Conservation (phyloP, 2,888 invertebrate genomes). For the Melitaea athalia region DNA sequence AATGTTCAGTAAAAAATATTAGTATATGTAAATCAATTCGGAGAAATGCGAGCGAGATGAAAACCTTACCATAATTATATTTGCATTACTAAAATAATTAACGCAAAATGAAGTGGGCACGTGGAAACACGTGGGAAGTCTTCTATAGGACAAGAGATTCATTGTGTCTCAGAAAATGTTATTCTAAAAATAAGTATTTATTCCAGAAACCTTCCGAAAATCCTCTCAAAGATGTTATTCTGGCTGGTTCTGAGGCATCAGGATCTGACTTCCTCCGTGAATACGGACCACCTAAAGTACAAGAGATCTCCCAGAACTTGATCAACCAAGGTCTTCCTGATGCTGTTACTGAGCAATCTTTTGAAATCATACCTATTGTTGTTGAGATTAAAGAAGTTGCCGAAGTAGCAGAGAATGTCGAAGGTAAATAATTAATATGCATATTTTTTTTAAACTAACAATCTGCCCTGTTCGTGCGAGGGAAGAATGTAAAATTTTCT, state of each 20-base stretch:
- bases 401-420: slow-evolving; percentile 13
- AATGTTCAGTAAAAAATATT: too few relatives aligned
- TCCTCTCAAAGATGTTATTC: slow-evolving; percentile 66
- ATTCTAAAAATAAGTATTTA: too few relatives aligned
- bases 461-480: too few relatives aligned
- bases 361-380: slow-evolving; percentile 43
- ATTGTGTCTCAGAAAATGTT: background rate
- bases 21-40: too few relatives aligned
- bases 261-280: slow-evolving; percentile 75
- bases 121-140: too few relatives aligned
- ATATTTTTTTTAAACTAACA: background rate
- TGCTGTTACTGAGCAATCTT: slow-evolving; percentile 58
- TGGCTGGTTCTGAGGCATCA: slow-evolving; percentile 69
- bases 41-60: too few relatives aligned
- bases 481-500: too few relatives aligned
- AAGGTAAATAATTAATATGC: slow-evolving; percentile 1
- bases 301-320: slow-evolving; percentile 52
- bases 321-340: slow-evolving; percentile 64
- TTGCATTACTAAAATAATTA: too few relatives aligned
- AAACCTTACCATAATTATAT: too few relatives aligned
- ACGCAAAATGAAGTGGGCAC: too few relatives aligned
- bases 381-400: slow-evolving; percentile 18
- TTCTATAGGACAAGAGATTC: background rate
- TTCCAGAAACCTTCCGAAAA: slow-evolving; percentile 67
- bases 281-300: slow-evolving; percentile 74